Evolutionary conservation across 2,888 invertebrate species (phyloP), one percentile per base, ranked within the genome.

Genomic region (Ametastegia equiseti): DNA sequence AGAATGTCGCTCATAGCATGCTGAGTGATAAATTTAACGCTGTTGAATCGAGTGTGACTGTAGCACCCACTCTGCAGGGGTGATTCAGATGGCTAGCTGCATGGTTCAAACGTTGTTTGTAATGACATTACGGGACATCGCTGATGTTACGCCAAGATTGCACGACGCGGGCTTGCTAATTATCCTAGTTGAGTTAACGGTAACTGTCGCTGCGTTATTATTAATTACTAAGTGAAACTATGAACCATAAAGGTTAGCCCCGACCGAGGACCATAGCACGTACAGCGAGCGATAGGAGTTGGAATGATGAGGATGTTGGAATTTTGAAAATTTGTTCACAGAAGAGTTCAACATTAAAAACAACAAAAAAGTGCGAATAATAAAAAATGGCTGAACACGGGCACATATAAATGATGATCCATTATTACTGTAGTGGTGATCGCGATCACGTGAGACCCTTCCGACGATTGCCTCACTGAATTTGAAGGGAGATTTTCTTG

Each of bases 161-260:
- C 50, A 73, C 50, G 23, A 50, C 73, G 54, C 33, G 19, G 30
- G 73, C 69, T 42, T 7, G 45, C 69, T 27, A 69, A 69, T 45
- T 69, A 45, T 45, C 9, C 45, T 2, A 45, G 69, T 69, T 30
- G 27, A 45, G 45, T 71, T 71, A 47, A 71, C 47, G 42, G n/a
- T 30, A 9, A 47, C 45, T 27, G 47, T 1, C 11, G 13, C 30
- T 47, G n/a, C 47, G 47, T 71, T 47, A 47, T 71, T 30, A 71
- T 71, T 47, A 7, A 71, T 71, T 71, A 71, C 47, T 47, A 47
- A 27, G 27, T 27, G 30, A 47, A 71, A 71, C 27, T 71, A 47
- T 47, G 47, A n/a, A 30, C 47, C 67, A 42, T 67, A 67, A 39
- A 33, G 39, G 19, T 39, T 39, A 19, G 3, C 27, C 5, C 2